These are phyloP conservation scores for Psittacara wagleri DNA, from an alignment of 2,113 vertebrate genomes.

Conservation along the genomic window DNA sequence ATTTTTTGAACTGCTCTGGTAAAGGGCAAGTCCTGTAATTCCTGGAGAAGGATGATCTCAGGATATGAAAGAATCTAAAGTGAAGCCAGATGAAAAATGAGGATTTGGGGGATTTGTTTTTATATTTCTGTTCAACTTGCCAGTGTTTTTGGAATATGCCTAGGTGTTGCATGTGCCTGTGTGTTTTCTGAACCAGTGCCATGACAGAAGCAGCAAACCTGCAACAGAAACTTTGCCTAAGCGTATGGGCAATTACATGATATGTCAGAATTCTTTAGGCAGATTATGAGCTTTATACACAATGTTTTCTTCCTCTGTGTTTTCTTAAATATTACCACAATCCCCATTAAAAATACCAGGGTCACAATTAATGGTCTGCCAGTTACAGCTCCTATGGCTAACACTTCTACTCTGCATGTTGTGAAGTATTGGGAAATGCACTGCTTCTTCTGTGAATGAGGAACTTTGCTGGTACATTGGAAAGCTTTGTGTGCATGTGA, in stretches of 20 bases:
- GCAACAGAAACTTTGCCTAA: neutral
- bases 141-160: neutral
- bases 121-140: neutral
- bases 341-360: neutral
- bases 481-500: neutral
- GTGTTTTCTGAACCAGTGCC: neutral
- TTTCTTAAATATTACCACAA: neutral
- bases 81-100: constrained; percentile 15
- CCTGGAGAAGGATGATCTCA: neutral
- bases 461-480: neutral
- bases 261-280: neutral
- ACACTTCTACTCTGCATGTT: neutral
- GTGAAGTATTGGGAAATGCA: neutral
- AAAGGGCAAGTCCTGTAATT: constrained; percentile 5
- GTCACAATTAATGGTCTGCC: neutral
- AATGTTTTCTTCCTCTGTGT: neutral
- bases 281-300: neutral
- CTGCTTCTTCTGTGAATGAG: accelerated
- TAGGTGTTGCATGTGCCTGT: neutral
- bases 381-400: neutral
- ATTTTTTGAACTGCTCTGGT: neutral
- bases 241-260: neutral
- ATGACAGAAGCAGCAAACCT: neutral
- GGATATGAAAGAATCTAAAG: constrained; percentile 25
- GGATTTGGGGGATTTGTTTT: neutral